Percentiles rank a stretch among this genome's conserved stretches.
Evolutionary conservation across 2,888 invertebrate species (phyloP).

Genomic region (Apoda limacodes): DNA sequence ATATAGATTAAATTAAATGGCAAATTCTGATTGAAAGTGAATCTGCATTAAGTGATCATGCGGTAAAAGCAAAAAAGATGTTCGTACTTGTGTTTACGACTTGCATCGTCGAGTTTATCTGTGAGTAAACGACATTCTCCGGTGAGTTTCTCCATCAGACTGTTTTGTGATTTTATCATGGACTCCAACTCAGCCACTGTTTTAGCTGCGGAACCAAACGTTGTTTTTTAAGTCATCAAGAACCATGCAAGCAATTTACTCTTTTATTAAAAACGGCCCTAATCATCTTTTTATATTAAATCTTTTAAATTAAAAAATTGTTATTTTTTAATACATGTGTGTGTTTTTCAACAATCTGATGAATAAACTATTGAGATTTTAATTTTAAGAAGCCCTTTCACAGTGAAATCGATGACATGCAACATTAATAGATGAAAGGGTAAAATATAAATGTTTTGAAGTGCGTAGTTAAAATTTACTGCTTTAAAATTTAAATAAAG

Average conservation of each 20-base stretch:
- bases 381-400: slow-evolving; percentile 54
- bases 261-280: too few relatives aligned
- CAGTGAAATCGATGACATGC: slow-evolving; percentile 48
- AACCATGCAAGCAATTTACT: too few relatives aligned
- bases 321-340: too few relatives aligned
- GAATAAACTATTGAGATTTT: slow-evolving; percentile 75
- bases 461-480: slow-evolving; percentile 20
- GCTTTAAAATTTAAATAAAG: slow-evolving; percentile 18
- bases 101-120: slow-evolving; percentile 89
- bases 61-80: slow-evolving; percentile 42
- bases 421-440: slow-evolving; percentile 63
- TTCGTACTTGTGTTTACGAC: slow-evolving; percentile 89
- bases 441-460: slow-evolving; percentile 69
- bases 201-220: slow-evolving; percentile 78
- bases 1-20: slow-evolving; percentile 18
- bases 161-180: slow-evolving; percentile 91
- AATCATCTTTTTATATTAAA: too few relatives aligned
- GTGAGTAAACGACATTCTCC: slow-evolving; percentile 90
- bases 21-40: slow-evolving; percentile 21
- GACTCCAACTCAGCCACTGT: slow-evolving; percentile 91
- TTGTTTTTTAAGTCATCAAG: slow-evolving; percentile 50
- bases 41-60: slow-evolving; percentile 33
- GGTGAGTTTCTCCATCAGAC: slow-evolving; percentile 93
- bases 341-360: slow-evolving; percentile 66
- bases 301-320: too few relatives aligned